A percentile compares a stretch with the other conserved stretches of the same genome.
These are phyloP conservation scores for Austrolebias charrua DNA, from an alignment of 2,797 vertebrate genomes.

Conservation along the genomic window DNA sequence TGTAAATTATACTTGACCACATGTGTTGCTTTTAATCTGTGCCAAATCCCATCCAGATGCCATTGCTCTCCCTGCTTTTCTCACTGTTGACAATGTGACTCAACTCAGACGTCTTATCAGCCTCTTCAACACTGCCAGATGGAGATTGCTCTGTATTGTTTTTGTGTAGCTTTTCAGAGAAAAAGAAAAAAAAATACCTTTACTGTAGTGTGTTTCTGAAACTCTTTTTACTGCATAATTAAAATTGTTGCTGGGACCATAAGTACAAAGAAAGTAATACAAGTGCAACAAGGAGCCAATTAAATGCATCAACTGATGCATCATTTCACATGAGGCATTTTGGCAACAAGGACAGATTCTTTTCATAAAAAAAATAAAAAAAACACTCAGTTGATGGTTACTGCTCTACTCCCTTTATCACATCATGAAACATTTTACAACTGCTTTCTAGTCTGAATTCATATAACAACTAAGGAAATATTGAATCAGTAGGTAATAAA, in stretches of 20 bases:
- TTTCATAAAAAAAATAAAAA: too few relatives aligned
- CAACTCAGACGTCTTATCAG: slow-evolving; percentile 26
- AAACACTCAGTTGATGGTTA: slow-evolving; percentile 14
- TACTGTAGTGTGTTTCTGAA: not conserved
- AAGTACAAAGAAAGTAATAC: slow-evolving; percentile 17
- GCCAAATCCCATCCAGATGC: slow-evolving; percentile 72
- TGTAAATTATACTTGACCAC: slow-evolving; percentile 76
- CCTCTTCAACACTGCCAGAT: not conserved
- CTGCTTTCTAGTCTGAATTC: slow-evolving; percentile 10
- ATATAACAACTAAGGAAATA: slow-evolving; percentile 1
- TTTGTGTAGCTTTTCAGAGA: slow-evolving; percentile 3
- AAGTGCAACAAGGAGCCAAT: slow-evolving; percentile 29
- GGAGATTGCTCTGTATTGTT: slow-evolving; percentile 4
- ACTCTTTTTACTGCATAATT: slow-evolving; percentile 10
- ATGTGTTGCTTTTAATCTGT: slow-evolving; percentile 62
- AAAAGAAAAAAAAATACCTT: slow-evolving; percentile 1
- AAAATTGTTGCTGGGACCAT: slow-evolving; percentile 10
- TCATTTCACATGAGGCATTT: slow-evolving; percentile 46
- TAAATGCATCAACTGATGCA: slow-evolving; percentile 43
- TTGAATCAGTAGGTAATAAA: not conserved
- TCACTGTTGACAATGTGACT: slow-evolving; percentile 21
- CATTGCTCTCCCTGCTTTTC: slow-evolving; percentile 41
- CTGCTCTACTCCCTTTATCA: slow-evolving; percentile 31
- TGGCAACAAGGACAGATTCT: not conserved
- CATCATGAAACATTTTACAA: not conserved